Base-by-base conservation (phyloP, 2,113 vertebrate species). In the Tretioscincus oriximinensis region DNA sequence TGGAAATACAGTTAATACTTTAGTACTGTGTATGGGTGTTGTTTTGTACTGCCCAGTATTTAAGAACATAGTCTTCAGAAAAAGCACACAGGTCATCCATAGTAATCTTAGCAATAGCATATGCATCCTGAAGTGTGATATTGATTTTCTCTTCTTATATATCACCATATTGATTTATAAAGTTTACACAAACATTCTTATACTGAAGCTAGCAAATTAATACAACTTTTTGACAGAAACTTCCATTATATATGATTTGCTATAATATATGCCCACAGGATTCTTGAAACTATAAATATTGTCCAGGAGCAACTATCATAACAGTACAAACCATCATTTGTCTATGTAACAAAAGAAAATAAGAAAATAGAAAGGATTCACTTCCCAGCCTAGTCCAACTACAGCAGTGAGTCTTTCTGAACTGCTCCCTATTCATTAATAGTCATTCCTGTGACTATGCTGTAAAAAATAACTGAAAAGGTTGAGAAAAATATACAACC, bases 151-250 rank as follows among this genome's bases (percentile, higher is more conserved):
- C 66, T 11, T 41, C 61, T 89, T 89, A 74, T 67, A 10, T 88
- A 88, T 1, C 4, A 20, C 67, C 89, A 22, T 54, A 91, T 88
- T 89, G 90, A 89, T 90, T 92, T 92, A 91, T 76, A 84, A 91
- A 88, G 63, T 89, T 84, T 69, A 89, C 64, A 63, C 11, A 85
- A 64, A 83, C 63, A 58, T 85, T 3, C 9, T 61, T 35, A 84
- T 84, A 88, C 76, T 91, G 78, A 88, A 83, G 21, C 9, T 85
- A 35, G 4, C 24, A 87, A 90, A 89, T 90, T 5, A 87, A 54
- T 77, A 88, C 84, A 10, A 81, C 74, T 21, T 41, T 35, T 82
- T 0, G 64, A 3, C 0, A 2, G 73, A 89, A 89, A 83, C 5
- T 3, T 83, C 21, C 9, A 35, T 75, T 84, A 79, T 67, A 3